Evolutionary conservation across 2,888 invertebrate species (phyloP).

Genomic region (Hoplodrina blanda): DNA sequence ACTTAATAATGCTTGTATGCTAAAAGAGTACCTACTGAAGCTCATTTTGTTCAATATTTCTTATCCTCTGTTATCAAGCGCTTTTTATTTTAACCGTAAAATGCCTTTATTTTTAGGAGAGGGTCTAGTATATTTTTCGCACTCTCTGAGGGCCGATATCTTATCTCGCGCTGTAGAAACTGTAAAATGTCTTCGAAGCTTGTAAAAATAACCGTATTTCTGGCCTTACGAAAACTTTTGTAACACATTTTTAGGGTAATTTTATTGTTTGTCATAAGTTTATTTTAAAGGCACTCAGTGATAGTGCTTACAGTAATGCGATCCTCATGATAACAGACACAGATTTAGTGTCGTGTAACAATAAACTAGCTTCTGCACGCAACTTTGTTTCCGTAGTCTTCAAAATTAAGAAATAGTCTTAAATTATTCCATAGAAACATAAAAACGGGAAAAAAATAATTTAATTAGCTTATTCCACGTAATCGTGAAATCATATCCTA

Average conservation of each 20-base stretch:
- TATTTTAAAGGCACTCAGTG: not conserved
- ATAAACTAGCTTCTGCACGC: too few species aligned
- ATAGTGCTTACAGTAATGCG: not conserved
- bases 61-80: constrained; percentile 40
- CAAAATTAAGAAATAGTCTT: too few species aligned
- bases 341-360: too few species aligned
- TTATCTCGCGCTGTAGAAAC: constrained; percentile 40
- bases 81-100: constrained; percentile 52
- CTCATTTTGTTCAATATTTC: constrained; percentile 32
- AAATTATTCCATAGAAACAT: too few species aligned
- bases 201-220: constrained; percentile 45
- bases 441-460: too few species aligned
- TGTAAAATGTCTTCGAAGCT: constrained; percentile 36
- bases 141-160: constrained; percentile 51
- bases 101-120: constrained; percentile 49
- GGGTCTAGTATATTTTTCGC: constrained; percentile 44
- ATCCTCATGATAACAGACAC: not conserved
- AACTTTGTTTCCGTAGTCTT: too few species aligned
- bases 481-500: too few species aligned
- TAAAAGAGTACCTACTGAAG: not conserved
- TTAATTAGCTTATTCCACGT: too few species aligned
- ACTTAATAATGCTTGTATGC: not conserved
- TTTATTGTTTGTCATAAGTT: constrained; percentile 17
- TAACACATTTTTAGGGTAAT: constrained; percentile 17
- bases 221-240: constrained; percentile 23